Evolutionary conservation across 1,140 invertebrate genomes (phyloP), one percentile per base, ranked within the genome.

Genomic region (Drosophila tristis): DNA sequence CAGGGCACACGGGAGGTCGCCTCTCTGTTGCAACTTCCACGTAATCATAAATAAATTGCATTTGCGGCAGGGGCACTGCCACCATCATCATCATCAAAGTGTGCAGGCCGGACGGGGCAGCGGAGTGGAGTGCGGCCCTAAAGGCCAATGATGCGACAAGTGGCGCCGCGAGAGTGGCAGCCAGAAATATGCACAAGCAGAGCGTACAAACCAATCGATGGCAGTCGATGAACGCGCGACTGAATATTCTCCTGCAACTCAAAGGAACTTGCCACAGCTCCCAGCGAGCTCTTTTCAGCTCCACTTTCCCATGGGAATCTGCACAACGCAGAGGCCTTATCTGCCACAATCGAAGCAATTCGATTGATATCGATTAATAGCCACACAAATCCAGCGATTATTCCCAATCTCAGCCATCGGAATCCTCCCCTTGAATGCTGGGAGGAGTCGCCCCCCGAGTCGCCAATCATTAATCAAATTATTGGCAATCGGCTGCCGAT

Each of bases 31-130:
- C 35, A 39, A 13, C 26, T 7, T 29, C 4, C 35, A 49, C 53
- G 64, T 61, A 63, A 74, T 68, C 74, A 70, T 82, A 82, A 82
- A 78, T 84, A 74, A 84, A 82, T 68, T 70, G 78, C 45, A 49
- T 53, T 56, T 39, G 35, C 5, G 35, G 35, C 62, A 55, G 68
- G 57, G 44, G 45, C 54, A 75, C 29, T 54, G 43, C 45, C 39
- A 20, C 11, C 23, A 39, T 31, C n/a, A 29, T 70, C 51, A 76
- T n/a, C n/a, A n/a, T n/a, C n/a, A 72, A 16, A 48, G 23, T 29
- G 43, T 8, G 72, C 20, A 56, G 25, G 49, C 45, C 51, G 74
- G 74, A 64, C 60, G 8, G 16, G 66, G 55, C 45, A 11, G 16
- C 4, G 20, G 20, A 20, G 2, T 20, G 3, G n/a, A 9, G 7